Conservation (phyloP, 2,888 invertebrate genomes). For the Bombylius major region DNA sequence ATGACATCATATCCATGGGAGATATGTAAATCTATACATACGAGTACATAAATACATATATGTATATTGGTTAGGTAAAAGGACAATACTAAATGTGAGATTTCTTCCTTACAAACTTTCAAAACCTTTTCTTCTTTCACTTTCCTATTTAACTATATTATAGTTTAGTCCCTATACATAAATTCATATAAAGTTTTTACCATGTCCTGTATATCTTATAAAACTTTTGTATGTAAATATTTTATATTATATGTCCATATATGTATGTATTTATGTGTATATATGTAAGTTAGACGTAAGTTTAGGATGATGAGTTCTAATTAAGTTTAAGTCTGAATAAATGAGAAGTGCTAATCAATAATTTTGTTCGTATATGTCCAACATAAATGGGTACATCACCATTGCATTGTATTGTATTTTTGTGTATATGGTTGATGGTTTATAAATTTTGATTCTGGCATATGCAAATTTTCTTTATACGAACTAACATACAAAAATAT, state of each 20-base stretch:
- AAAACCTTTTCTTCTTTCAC: background rate
- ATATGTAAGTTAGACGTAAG: constrained; percentile 11
- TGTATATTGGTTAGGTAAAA: too few relatives aligned
- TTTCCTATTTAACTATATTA: too few relatives aligned
- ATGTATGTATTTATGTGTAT: background rate
- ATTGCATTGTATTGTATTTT: background rate
- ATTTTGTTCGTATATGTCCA: constrained; percentile 14
- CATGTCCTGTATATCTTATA: too few relatives aligned
- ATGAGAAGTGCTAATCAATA: constrained; percentile 16
- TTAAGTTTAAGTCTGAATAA: constrained; percentile 16
- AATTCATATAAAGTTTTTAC: too few relatives aligned
- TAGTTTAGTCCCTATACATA: too few relatives aligned
- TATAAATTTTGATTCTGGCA: constrained; percentile 12
- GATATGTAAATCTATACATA: too few relatives aligned
- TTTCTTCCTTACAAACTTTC: constrained; percentile 10
- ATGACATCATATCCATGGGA: too few relatives aligned
- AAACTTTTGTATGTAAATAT: too few relatives aligned
- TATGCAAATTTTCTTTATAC: constrained; percentile 13
- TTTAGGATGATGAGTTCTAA: constrained; percentile 15
- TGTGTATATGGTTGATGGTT: too few relatives aligned
- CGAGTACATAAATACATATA: too few relatives aligned
- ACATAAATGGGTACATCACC: constrained; percentile 9
- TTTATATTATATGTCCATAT: background rate
- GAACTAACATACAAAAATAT: background rate
- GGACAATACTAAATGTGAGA: background rate